Evolutionary conservation across 2,888 invertebrate genomes (phyloP).

Genomic region (Cerastis rubricosa): DNA sequence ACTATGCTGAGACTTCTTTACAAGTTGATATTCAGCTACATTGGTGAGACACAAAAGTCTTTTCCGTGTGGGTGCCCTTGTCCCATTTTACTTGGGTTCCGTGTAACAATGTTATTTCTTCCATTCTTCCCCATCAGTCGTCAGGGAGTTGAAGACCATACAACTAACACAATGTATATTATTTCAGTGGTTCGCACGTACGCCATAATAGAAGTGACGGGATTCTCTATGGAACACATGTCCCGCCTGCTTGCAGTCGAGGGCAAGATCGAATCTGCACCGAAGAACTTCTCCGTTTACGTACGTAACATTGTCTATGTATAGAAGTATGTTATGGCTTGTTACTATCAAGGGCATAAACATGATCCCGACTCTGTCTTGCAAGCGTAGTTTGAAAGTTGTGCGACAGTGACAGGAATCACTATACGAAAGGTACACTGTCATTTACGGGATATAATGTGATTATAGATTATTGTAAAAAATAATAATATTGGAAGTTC

Average conservation of each 20-base stretch:
- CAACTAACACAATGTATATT: not conserved
- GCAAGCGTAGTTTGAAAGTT: not conserved
- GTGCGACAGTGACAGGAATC: not conserved
- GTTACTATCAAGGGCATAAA: not conserved
- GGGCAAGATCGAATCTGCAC: conserved; percentile 97
- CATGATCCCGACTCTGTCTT: not conserved
- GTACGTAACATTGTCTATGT: conserved; percentile 84
- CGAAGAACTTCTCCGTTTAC: conserved; percentile 96
- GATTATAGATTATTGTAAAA: too few relatives aligned
- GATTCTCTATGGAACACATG: conserved; percentile 98
- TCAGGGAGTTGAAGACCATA: not conserved
- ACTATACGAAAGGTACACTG: not conserved
- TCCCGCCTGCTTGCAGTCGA: conserved; percentile 95
- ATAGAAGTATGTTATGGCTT: not conserved
- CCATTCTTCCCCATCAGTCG: not conserved
- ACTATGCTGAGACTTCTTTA: not conserved
- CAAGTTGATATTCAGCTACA: not conserved
- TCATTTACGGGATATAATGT: too few relatives aligned
- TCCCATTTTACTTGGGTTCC: not conserved
- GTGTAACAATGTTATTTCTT: not conserved
- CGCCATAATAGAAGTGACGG: conserved; percentile 93
- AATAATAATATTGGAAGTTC: too few relatives aligned
- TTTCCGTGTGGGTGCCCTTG: not conserved
- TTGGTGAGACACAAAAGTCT: not conserved
- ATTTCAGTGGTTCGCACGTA: conserved; percentile 95